Evolutionary conservation across 2,797 vertebrate species (phyloP).

Genomic region (Orestias chungarensis): DNA sequence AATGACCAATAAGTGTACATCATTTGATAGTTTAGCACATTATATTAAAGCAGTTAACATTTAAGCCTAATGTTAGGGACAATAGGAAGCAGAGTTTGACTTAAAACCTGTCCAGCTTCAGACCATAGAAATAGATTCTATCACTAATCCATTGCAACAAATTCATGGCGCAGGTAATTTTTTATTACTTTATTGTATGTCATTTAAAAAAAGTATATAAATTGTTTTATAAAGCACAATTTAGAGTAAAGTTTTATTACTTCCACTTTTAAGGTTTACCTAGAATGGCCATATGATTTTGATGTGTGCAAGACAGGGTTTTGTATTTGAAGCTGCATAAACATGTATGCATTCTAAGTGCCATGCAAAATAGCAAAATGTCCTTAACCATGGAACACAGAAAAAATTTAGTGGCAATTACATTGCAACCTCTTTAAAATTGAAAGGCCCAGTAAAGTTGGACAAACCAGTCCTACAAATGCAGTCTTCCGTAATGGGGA

Average conservation of each 20-base stretch:
- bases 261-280: background rate
- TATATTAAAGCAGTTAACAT: background rate
- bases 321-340: background rate
- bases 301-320: background rate
- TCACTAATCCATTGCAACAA: background rate
- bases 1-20: background rate
- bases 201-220: background rate
- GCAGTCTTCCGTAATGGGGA: constrained; percentile 51
- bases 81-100: background rate
- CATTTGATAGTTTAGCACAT: background rate
- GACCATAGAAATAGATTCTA: background rate
- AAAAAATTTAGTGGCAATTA: background rate
- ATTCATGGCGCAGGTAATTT: background rate
- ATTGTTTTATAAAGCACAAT: background rate
- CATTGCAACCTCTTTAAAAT: background rate
- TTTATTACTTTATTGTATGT: background rate
- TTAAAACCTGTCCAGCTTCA: constrained; percentile 3
- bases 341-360: background rate
- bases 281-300: background rate
- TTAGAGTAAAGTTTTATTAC: background rate
- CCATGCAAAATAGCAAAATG: constrained; percentile 10
- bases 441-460: constrained; percentile 19
- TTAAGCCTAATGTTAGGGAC: background rate
- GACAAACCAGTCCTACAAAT: constrained; percentile 29
- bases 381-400: constrained; percentile 1